Percentiles rank a stretch among this genome's conserved stretches.
phyloP scores from a whole-genome alignment of 2,888 invertebrate species.

The Coecobrya sp. region DNA sequence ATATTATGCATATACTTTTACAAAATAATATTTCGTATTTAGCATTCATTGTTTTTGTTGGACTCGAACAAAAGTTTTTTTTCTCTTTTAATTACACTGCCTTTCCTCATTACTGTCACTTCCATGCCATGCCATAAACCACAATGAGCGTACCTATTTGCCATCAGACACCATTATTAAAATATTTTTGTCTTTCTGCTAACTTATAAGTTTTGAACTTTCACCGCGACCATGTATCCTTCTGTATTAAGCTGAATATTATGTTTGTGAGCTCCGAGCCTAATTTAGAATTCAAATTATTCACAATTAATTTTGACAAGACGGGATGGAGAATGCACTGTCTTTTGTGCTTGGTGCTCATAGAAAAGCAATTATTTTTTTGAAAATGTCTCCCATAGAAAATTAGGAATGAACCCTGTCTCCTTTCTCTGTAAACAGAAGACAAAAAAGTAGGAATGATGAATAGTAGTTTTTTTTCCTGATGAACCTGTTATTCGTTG shows the following conservation, averaged over 20 bases:
- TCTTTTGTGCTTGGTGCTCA: constrained; percentile 10
- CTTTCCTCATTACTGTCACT: constrained; percentile 66
- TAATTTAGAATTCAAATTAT: constrained; percentile 66
- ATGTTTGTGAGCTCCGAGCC: background rate
- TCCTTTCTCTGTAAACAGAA: background rate
- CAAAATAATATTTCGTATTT: constrained; percentile 29
- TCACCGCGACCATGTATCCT: constrained; percentile 25
- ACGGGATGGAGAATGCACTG: background rate
- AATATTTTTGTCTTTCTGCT: constrained; percentile 61
- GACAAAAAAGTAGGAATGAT: constrained; percentile 46
- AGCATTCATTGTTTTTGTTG: constrained; percentile 50
- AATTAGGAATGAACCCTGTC: constrained; percentile 7
- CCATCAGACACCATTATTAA: constrained; percentile 48
- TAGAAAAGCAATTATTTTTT: constrained; percentile 61
- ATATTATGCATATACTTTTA: background rate
- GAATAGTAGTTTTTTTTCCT: constrained; percentile 43
- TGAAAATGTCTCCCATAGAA: constrained; percentile 33
- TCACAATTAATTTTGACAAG: constrained; percentile 76
- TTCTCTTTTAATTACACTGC: constrained; percentile 46
- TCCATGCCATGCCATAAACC: constrained; percentile 53
- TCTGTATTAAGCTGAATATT: background rate
- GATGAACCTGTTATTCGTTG: constrained; percentile 2
- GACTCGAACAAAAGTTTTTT: constrained; percentile 35
- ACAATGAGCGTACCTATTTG: constrained; percentile 25
- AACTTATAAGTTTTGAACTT: constrained; percentile 60